phyloP scores from a whole-genome alignment of 2,888 invertebrate genomes.

The Drosophila parthenogenetica region DNA sequence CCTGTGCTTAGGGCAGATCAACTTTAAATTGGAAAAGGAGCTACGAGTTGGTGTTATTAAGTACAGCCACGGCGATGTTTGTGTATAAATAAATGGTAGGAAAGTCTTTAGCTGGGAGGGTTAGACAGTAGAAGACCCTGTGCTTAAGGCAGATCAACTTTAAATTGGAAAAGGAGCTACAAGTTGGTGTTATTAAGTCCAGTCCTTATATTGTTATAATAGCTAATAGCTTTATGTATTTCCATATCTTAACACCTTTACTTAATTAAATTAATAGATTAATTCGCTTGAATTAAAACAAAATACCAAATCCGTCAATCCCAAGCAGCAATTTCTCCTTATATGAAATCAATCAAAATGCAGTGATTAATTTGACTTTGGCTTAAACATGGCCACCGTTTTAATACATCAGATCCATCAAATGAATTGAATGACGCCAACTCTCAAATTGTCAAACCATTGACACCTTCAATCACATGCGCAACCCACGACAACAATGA shows the following conservation, averaged over 20 bases:
- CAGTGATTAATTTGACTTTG: constrained; percentile 43
- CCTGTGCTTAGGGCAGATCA: too few relatives aligned
- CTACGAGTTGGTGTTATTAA: too few relatives aligned
- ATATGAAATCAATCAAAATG: constrained; percentile 19
- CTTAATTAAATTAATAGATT: background rate
- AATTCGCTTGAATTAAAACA: constrained; percentile 29
- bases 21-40: too few relatives aligned
- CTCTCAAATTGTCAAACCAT: constrained; percentile 43
- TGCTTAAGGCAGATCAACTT: too few relatives aligned
- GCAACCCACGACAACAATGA: constrained; percentile 23
- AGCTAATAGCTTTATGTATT: too few relatives aligned
- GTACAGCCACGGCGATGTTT: background rate
- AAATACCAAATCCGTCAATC: constrained; percentile 34
- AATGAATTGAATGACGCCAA: constrained; percentile 33
- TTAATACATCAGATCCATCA: constrained; percentile 27
- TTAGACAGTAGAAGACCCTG: too few relatives aligned
- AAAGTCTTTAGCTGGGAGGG: too few relatives aligned
- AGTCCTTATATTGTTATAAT: too few relatives aligned
- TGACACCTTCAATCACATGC: constrained; percentile 55
- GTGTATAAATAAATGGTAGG: too few relatives aligned
- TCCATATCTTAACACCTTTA: background rate
- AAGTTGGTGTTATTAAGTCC: too few relatives aligned
- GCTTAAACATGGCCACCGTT: constrained; percentile 33
- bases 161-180: too few relatives aligned
- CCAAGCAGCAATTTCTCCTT: constrained; percentile 29